Evolutionary conservation across 2,888 invertebrate species (phyloP).

Genomic region (Chaetogeoica ovagalla): DNA sequence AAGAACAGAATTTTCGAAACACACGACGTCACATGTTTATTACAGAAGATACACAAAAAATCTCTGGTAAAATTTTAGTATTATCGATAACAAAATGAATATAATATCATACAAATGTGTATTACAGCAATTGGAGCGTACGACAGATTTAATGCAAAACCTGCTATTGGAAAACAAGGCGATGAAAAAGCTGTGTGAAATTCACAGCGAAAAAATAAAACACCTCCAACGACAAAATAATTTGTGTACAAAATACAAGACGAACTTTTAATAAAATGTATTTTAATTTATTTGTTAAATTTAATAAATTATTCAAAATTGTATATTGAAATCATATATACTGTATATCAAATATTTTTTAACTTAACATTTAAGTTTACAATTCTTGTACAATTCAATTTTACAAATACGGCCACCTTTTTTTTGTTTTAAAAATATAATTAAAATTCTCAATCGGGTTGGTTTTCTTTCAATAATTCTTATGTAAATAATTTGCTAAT

Average conservation of each 20-base stretch:
- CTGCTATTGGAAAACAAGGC: not conserved
- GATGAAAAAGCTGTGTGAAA: not conserved
- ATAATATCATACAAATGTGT: not conserved
- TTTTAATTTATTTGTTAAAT: not conserved
- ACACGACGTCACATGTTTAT: too few relatives aligned
- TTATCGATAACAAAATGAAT: not conserved
- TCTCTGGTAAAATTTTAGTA: not conserved
- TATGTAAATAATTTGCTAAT: not conserved
- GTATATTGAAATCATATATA: not conserved
- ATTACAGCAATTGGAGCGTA: not conserved
- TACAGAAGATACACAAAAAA: not conserved
- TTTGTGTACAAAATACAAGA: not conserved
- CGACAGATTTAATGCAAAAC: not conserved
- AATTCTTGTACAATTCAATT: not conserved
- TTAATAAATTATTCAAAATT: not conserved
- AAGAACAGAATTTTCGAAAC: not conserved
- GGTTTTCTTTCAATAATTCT: not conserved
- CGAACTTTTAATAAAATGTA: not conserved
- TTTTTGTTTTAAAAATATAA: not conserved
- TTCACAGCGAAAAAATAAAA: not conserved
- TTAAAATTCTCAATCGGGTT: not conserved
- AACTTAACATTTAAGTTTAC: not conserved
- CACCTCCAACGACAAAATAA: too few relatives aligned
- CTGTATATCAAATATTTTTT: not conserved
- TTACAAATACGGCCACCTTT: not conserved